Percentiles rank a stretch among this genome's conserved stretches.
Evolutionary conservation across 2,797 vertebrate species (phyloP).

Genomic region (Hypotaenidia philippensis): DNA sequence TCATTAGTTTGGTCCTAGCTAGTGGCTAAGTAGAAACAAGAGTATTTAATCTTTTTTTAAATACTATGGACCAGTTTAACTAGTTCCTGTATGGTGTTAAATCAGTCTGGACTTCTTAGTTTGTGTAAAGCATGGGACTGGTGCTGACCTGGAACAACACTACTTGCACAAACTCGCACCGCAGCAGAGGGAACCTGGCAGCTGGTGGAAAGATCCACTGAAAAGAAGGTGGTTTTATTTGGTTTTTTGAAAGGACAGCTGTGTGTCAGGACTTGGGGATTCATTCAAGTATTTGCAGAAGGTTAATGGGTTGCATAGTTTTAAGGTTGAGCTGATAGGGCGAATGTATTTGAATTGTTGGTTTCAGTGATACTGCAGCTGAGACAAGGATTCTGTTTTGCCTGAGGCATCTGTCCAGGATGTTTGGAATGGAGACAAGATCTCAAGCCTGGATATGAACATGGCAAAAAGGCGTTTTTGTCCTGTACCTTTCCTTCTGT

Average conservation of each 20-base stretch:
- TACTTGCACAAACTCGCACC: neutral
- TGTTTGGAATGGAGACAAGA: neutral
- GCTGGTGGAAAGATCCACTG: neutral
- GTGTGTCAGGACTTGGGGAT: neutral
- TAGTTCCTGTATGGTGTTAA: neutral
- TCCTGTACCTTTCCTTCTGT: neutral
- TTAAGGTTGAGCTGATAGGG: neutral
- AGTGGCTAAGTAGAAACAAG: neutral
- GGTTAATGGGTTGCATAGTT: neutral
- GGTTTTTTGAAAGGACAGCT: neutral
- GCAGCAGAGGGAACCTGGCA: neutral
- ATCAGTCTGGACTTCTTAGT: neutral
- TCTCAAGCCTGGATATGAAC: neutral
- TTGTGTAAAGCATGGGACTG: neutral
- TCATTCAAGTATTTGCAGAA: neutral
- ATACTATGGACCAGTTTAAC: neutral
- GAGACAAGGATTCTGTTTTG: neutral
- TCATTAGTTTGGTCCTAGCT: neutral
- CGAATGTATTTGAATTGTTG: neutral
- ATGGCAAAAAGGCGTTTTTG: neutral
- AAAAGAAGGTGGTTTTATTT: neutral
- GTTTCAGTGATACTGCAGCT: neutral
- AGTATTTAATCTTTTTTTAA: neutral
- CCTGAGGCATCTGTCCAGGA: neutral
- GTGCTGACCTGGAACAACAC: neutral